phyloP scores from a whole-genome alignment of 2,797 vertebrate species.

The Leptoclinus maculatus region DNA sequence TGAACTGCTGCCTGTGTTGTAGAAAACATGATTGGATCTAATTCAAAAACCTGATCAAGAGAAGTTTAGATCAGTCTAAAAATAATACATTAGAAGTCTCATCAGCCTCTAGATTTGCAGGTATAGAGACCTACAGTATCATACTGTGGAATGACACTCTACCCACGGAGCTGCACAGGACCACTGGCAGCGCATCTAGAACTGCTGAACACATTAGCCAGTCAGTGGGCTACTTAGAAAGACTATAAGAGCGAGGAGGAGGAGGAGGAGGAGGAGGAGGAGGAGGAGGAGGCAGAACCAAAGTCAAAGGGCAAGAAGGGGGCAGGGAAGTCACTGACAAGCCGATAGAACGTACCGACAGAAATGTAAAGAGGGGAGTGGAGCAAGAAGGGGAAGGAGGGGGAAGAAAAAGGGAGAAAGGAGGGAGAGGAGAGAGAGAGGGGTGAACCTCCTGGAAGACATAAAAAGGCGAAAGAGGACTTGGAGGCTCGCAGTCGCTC shows the following conservation, averaged over 20 bases:
- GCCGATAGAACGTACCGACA: conserved; percentile 50
- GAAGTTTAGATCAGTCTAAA: conserved; percentile 35
- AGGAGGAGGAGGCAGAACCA: conserved; percentile 47
- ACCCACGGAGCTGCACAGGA: conserved; percentile 47
- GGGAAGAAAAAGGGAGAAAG: conserved; percentile 7
- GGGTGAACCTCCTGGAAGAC: conserved; percentile 82
- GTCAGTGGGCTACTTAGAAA: conserved; percentile 61
- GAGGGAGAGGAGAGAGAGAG: conserved; percentile 35
- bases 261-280: conserved; percentile 29
- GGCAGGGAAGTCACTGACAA: conserved; percentile 55
- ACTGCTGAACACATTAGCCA: conserved; percentile 71
- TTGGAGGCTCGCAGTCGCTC: conserved; percentile 85
- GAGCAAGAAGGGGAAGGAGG: conserved; percentile 49
- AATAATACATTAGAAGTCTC: conserved; percentile 44
- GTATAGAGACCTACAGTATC: conserved; percentile 22
- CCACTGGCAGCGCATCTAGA: conserved; percentile 52
- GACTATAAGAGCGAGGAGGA: conserved; percentile 33
- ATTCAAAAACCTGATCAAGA: conserved; percentile 29
- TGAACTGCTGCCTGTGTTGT: not conserved
- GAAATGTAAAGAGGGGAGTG: conserved; percentile 47
- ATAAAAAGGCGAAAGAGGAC: conserved; percentile 89
- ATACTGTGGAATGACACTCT: conserved; percentile 54
- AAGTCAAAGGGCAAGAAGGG: conserved; percentile 70
- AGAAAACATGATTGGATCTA: conserved; percentile 21
- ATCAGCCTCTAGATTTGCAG: conserved; percentile 44